A percentile compares a stretch with the other conserved stretches of the same genome.
phyloP scores from a whole-genome alignment of 2,113 vertebrate genomes.

The Nanger granti region DNA sequence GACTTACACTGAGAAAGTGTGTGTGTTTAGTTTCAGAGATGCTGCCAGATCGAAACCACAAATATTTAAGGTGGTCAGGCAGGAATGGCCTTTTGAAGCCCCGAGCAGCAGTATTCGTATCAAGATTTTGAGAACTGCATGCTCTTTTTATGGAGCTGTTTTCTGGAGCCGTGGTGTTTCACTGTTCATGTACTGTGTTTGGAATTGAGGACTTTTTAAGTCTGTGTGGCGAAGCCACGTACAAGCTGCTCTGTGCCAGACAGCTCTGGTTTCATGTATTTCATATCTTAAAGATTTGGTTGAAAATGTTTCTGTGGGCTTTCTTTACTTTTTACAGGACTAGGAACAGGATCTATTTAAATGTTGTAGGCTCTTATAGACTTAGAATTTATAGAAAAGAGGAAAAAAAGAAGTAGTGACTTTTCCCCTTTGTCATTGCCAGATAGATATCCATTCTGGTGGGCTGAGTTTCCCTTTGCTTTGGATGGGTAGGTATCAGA shows the following conservation, averaged over 20 bases:
- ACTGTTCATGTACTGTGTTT: constrained; percentile 55
- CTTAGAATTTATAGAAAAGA: constrained; percentile 34
- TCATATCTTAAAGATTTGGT: constrained; percentile 55
- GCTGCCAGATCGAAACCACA: constrained; percentile 89
- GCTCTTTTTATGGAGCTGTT: constrained; percentile 63
- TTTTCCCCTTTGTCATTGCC: not conserved
- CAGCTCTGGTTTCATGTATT: constrained; percentile 57
- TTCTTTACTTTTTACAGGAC: constrained; percentile 57
- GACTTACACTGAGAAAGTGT: constrained; percentile 74
- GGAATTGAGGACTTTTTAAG: constrained; percentile 68
- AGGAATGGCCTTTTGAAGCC: constrained; percentile 81
- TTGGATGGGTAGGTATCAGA: not conserved
- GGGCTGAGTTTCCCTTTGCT: not conserved
- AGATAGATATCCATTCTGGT: not conserved
- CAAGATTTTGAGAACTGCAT: constrained; percentile 62
- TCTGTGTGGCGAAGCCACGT: constrained; percentile 30
- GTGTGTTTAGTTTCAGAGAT: constrained; percentile 79
- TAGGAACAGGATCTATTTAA: constrained; percentile 41
- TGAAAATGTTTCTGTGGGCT: constrained; percentile 62
- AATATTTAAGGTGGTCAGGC: constrained; percentile 89
- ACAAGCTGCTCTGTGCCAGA: constrained; percentile 37
- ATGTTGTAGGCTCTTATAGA: constrained; percentile 27
- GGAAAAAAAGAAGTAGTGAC: constrained; percentile 26
- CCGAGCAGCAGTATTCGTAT: constrained; percentile 61
- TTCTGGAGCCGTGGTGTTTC: constrained; percentile 68